phyloP scores from a whole-genome alignment of 2,113 vertebrate genomes.

The Bujurquina vittata region DNA sequence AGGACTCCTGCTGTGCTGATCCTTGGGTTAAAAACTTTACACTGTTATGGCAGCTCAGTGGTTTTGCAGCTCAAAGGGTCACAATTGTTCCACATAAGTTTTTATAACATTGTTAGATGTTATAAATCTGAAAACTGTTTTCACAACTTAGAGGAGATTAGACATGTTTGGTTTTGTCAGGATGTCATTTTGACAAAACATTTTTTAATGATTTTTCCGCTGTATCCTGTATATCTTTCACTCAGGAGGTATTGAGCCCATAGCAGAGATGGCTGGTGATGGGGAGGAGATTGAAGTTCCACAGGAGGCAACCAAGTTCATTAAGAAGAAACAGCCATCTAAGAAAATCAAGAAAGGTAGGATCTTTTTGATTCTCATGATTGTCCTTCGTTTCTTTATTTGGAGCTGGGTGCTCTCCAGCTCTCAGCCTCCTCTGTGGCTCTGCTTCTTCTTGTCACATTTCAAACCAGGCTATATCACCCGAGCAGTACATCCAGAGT shows the following conservation, averaged over 20 bases:
- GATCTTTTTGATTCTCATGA: not conserved
- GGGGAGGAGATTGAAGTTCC: slow-evolving; percentile 78
- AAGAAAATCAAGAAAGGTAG: slow-evolving; percentile 78
- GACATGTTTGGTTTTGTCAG: not conserved
- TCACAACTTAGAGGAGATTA: not conserved
- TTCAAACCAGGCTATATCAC: not conserved
- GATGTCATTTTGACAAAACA: too few species aligned
- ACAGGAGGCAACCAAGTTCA: slow-evolving; percentile 75
- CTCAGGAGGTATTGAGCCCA: slow-evolving; percentile 85
- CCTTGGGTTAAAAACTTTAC: not conserved
- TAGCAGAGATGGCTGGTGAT: slow-evolving; percentile 82
- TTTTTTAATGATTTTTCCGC: not conserved
- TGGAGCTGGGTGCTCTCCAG: not conserved
- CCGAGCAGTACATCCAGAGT: slow-evolving; percentile 21
- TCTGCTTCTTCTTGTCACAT: slow-evolving; percentile 13
- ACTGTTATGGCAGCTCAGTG: not conserved
- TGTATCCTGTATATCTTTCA: slow-evolving; percentile 28
- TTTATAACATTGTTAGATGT: too few species aligned
- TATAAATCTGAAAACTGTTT: not conserved
- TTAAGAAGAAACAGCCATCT: slow-evolving; percentile 72
- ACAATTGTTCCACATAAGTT: not conserved
- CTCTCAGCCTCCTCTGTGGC: not conserved
- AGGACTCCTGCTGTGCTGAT: not conserved
- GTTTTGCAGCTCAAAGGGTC: slow-evolving; percentile 17
- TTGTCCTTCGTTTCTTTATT: not conserved